Conservation (phyloP, 30 jellyfish, hydroid and myxozoan species). For the Nemopilema nomurai region DNA sequence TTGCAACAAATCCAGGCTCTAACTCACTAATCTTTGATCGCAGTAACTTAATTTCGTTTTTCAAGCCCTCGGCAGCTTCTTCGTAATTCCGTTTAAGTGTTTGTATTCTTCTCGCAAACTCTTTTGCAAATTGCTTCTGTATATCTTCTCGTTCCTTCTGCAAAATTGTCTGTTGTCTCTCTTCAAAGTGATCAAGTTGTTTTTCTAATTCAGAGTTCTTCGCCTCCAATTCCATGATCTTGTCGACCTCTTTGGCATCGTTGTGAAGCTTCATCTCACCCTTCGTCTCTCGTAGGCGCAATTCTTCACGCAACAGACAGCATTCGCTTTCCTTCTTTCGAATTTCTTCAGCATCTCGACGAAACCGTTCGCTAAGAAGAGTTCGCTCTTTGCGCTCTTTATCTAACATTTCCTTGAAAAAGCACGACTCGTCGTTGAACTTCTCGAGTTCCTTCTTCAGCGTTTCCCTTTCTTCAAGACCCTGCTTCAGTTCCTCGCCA, state of each 20-base stretch:
- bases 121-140: conserved; percentile 79
- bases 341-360: conserved; percentile 86
- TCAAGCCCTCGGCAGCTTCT: conserved; percentile 79
- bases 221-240: conserved; percentile 48
- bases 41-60: conserved; percentile 44
- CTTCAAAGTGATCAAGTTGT: conserved; percentile 38
- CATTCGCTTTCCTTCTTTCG: conserved; percentile 87
- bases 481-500: conserved; percentile 49
- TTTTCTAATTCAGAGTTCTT: conserved; percentile 61
- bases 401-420: conserved; percentile 58
- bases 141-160: conserved; percentile 64
- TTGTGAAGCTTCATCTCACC: conserved; percentile 23
- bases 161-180: conserved; percentile 7
- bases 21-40: conserved; percentile 49
- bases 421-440: conserved; percentile 48
- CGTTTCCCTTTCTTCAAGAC: conserved; percentile 33
- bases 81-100: conserved; percentile 75
- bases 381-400: conserved; percentile 82
- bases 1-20: conserved; percentile 14
- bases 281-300: conserved; percentile 42
- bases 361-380: conserved; percentile 73
- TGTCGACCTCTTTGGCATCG: conserved; percentile 54
- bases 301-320: conserved; percentile 32
- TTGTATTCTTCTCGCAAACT: conserved; percentile 83
- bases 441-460: conserved; percentile 24